These are phyloP conservation scores for Cyphomyrus discorhynchus DNA, from an alignment of 2,113 vertebrate species.

Conservation along the genomic window DNA sequence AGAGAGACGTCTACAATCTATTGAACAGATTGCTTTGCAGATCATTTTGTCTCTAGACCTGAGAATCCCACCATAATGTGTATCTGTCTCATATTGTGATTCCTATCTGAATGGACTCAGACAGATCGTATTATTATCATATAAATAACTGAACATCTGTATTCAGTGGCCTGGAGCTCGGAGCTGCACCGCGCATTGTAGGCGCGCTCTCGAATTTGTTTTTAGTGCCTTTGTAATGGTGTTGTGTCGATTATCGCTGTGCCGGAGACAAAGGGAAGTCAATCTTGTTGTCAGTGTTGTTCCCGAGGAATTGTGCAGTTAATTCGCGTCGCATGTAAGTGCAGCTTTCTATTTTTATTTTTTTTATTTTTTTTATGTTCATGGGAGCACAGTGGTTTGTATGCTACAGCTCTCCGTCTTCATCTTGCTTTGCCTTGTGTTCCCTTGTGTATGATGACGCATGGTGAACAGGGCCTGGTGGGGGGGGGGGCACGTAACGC, in stretches of 20 bases:
- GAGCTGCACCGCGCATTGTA: conserved; percentile 45
- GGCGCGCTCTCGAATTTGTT: conserved; percentile 23
- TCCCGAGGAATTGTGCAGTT: conserved; percentile 10
- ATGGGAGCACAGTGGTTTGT: not conserved
- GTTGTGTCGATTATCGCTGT: not conserved
- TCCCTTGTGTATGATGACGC: not conserved
- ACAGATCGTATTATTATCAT: conserved; percentile 55
- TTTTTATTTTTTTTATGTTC: not conserved
- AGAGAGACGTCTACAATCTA: conserved; percentile 22
- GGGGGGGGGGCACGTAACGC: not conserved
- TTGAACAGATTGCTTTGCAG: conserved; percentile 51
- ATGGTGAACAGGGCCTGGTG: not conserved
- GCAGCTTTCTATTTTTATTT: not conserved
- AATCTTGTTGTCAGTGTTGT: conserved; percentile 18
- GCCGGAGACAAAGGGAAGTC: conserved; percentile 17
- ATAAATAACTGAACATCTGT: conserved; percentile 60
- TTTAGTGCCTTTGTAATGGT: conserved; percentile 18
- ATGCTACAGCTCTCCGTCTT: not conserved
- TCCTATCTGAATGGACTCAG: conserved; percentile 34
- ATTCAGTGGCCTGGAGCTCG: conserved; percentile 35
- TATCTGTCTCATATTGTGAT: conserved; percentile 41
- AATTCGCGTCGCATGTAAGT: conserved; percentile 11
- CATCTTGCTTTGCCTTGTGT: not conserved
- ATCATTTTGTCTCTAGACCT: conserved; percentile 48
- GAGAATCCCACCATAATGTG: conserved; percentile 44